phyloP scores from a whole-genome alignment of 2,888 invertebrate species.

The Petrophora chlorosata region DNA sequence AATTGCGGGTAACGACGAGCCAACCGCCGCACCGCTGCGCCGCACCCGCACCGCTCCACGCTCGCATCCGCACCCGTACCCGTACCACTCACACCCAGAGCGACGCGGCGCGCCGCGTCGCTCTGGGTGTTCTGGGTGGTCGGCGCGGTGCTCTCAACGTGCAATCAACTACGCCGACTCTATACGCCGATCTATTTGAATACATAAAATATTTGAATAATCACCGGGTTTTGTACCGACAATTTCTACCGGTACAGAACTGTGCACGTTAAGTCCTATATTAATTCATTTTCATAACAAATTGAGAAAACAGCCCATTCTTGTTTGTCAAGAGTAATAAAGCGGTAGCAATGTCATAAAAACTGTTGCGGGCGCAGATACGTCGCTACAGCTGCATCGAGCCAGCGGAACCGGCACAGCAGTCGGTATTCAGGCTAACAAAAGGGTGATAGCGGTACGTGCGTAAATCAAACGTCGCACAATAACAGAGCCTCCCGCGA shows the following conservation, averaged over 20 bases:
- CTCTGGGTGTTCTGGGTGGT: conserved; percentile 27
- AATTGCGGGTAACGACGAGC: conserved; percentile 76
- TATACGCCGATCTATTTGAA: conserved; percentile 4
- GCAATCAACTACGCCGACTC: conserved; percentile 37
- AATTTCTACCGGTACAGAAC: not conserved
- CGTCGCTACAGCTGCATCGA: conserved; percentile 55
- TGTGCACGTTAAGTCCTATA: not conserved
- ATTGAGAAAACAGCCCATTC: conserved; percentile 3
- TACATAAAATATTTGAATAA: conserved; percentile 8
- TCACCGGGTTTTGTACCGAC: not conserved
- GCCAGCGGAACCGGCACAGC: conserved; percentile 74
- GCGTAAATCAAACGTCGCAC: conserved; percentile 83
- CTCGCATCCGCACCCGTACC: too few species aligned
- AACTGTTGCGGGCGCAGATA: conserved; percentile 24
- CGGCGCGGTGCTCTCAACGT: conserved; percentile 25
- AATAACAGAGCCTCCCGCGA: conserved; percentile 77
- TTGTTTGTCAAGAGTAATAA: conserved; percentile 12
- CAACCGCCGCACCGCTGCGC: conserved; percentile 42
- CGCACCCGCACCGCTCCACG: conserved; percentile 31
- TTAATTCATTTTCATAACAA: not conserved
- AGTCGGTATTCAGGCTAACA: conserved; percentile 79
- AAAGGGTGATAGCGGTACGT: conserved; percentile 82
- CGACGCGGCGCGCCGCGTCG: conserved; percentile 38
- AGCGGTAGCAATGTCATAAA: conserved; percentile 15
- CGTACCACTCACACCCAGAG: too few species aligned